Conservation (phyloP, 2,888 invertebrate genomes). For the Eudemis profundana region DNA sequence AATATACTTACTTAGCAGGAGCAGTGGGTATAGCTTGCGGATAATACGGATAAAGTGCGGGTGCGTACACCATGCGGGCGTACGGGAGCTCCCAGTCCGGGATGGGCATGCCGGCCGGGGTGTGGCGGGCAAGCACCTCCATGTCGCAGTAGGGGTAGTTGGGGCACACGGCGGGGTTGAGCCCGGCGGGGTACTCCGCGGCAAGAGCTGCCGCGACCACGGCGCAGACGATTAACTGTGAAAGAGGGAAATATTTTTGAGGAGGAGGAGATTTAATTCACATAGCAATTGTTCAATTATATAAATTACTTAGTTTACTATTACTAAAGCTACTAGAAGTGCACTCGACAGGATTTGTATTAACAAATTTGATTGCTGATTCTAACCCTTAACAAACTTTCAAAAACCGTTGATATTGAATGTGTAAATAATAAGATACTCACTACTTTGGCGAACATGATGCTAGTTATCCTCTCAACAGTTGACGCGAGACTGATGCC, state of each 20-base stretch:
- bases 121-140: conserved; percentile 1
- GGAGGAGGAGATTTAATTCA: too few relatives aligned
- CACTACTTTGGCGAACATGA: conserved; percentile 80
- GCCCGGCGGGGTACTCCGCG: conserved; percentile 13
- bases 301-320: too few relatives aligned
- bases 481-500: conserved; percentile 74
- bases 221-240: conserved; percentile 13
- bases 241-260: not conserved
- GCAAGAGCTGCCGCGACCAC: not conserved
- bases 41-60: not conserved
- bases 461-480: conserved; percentile 75
- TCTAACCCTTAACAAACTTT: too few relatives aligned
- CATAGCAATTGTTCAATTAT: too few relatives aligned
- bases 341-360: too few relatives aligned
- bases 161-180: conserved; percentile 20
- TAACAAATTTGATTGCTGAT: too few relatives aligned
- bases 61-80: not conserved
- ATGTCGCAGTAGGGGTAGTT: conserved; percentile 27
- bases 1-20: conserved; percentile 2
- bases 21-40: not conserved
- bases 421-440: conserved; percentile 50
- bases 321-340: too few relatives aligned
- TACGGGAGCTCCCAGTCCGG: conserved; percentile 14
- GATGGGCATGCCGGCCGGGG: not conserved
- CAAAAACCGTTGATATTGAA: too few relatives aligned